phyloP scores from a whole-genome alignment of 2,797 vertebrate genomes.

The Tapirus indicus region DNA sequence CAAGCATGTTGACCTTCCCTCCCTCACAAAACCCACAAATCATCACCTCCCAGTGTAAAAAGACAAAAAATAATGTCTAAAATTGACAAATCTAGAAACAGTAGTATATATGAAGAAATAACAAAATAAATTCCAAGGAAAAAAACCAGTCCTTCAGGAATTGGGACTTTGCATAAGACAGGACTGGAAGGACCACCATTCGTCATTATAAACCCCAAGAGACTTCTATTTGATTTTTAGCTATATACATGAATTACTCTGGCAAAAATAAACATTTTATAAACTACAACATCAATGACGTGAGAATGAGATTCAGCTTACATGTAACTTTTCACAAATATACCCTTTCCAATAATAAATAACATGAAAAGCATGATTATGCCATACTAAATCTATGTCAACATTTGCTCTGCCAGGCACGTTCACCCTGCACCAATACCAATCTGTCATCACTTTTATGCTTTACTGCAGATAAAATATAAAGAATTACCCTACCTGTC shows the following conservation, averaged over 20 bases:
- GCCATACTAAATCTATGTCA: not conserved
- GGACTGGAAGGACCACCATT: not conserved
- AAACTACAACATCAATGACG: not conserved
- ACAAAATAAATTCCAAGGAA: not conserved
- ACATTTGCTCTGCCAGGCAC: not conserved
- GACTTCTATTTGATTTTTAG: not conserved
- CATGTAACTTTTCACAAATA: not conserved
- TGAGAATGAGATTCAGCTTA: not conserved
- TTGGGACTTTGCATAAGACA: not conserved
- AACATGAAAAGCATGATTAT: not conserved
- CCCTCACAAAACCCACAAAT: not conserved
- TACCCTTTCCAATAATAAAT: not conserved
- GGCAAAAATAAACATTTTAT: slow-evolving; percentile 26
- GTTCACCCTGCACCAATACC: not conserved
- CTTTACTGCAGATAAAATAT: not conserved
- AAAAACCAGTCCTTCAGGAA: not conserved
- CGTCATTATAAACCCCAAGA: not conserved
- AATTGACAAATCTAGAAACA: not conserved
- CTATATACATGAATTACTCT: not conserved
- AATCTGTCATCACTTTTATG: not conserved
- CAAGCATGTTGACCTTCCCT: not conserved
- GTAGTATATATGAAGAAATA: not conserved
- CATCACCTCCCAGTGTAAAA: not conserved
- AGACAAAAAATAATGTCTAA: not conserved
- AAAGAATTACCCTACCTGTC: not conserved